phyloP scores from a whole-genome alignment of 53 echinoderm and acorn worm species.

The Zoroaster sp. region DNA sequence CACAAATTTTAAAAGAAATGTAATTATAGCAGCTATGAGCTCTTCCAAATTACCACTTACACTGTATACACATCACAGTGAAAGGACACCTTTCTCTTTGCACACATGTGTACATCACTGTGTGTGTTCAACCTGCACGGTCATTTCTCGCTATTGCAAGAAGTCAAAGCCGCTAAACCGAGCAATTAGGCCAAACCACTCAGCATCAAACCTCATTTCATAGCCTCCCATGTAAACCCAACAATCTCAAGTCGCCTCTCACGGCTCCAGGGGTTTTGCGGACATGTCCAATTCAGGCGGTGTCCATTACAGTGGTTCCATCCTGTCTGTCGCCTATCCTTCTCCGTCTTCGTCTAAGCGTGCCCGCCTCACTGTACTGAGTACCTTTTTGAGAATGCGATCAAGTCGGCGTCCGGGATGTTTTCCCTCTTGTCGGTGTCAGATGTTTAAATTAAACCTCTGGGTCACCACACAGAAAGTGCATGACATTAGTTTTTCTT shows the following conservation, averaged over 20 bases:
- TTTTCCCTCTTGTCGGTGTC: background rate
- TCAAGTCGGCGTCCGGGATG: background rate
- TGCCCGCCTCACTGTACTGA: background rate
- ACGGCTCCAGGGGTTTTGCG: constrained; percentile 21
- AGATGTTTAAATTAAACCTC: background rate
- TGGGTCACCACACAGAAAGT: background rate
- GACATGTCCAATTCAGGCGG: constrained; percentile 27
- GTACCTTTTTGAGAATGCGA: background rate
- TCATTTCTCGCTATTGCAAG: no score
- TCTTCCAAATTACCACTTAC: no score
- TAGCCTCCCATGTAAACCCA: background rate
- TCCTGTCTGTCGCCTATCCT: constrained; percentile 24
- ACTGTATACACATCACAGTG: no score
- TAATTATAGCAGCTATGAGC: no score
- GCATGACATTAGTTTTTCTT: background rate
- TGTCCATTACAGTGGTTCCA: constrained; percentile 46
- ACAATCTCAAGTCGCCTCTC: background rate
- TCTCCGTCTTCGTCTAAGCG: background rate
- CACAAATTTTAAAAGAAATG: no score
- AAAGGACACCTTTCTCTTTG: no score
- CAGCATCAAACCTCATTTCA: background rate
- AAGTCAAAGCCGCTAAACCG: background rate
- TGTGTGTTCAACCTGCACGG: no score
- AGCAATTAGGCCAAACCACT: background rate
- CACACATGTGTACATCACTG: no score